These are phyloP conservation scores for Rhodinocichla rosea DNA, from an alignment of 2,113 vertebrate species.

Conservation along the genomic window DNA sequence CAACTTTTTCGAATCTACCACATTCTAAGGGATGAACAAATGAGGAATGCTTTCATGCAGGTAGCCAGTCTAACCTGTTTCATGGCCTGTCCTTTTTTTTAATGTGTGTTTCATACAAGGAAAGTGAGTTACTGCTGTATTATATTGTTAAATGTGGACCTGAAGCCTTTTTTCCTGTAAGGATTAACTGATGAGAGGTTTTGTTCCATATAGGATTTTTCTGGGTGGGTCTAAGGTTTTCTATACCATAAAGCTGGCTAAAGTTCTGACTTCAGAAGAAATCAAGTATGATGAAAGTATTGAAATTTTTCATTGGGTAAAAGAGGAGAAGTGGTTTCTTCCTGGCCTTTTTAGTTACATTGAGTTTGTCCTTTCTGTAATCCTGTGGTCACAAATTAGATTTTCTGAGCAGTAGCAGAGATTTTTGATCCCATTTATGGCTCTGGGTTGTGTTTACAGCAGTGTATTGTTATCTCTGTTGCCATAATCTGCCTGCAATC, in stretches of 20 bases:
- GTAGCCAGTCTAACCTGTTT: neutral
- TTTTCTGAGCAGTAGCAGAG: neutral
- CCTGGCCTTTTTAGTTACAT: neutral
- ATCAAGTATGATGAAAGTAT: neutral
- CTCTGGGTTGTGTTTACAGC: neutral
- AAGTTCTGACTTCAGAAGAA: neutral
- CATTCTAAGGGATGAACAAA: neutral
- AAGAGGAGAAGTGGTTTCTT: neutral
- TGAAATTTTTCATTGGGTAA: neutral
- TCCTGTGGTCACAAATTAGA: neutral
- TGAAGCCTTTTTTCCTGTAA: neutral
- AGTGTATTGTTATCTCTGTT: neutral
- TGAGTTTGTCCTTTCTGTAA: neutral
- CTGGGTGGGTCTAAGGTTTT: neutral
- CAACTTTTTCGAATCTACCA: neutral
- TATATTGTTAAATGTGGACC: neutral
- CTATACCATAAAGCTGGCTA: neutral
- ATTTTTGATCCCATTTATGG: neutral
- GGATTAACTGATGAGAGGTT: neutral
- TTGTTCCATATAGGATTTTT: neutral
- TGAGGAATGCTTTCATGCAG: neutral
- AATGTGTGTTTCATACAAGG: neutral
- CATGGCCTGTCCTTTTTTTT: neutral
- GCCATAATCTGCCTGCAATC: neutral
- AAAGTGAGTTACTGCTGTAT: neutral